phyloP scores from a whole-genome alignment of 2,797 vertebrate genomes.

The Momotus momota region DNA sequence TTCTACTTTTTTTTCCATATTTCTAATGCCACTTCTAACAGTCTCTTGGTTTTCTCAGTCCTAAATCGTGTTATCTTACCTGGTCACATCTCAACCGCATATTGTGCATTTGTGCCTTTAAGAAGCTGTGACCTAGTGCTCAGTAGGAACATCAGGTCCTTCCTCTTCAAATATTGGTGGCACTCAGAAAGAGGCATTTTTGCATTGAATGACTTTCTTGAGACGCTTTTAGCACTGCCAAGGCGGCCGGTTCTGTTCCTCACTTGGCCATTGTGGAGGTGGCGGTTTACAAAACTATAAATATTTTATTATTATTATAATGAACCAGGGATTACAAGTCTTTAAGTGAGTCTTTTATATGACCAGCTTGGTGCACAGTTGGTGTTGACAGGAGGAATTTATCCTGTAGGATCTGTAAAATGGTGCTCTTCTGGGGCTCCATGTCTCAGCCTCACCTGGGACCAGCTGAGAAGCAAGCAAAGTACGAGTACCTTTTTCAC shows the following conservation, averaged over 20 bases:
- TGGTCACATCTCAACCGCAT: not conserved
- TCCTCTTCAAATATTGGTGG: not conserved
- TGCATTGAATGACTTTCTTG: not conserved
- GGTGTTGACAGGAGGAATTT: not conserved
- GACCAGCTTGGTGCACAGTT: not conserved
- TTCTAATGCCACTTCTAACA: not conserved
- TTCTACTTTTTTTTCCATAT: not conserved
- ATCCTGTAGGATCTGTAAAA: not conserved
- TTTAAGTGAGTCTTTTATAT: not conserved
- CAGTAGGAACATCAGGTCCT: not conserved
- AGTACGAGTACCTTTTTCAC: not conserved
- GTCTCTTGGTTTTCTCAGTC: not conserved
- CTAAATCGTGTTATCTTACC: not conserved
- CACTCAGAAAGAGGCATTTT: not conserved
- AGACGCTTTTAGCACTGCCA: not conserved
- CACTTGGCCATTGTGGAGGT: accelerated
- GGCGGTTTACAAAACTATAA: not conserved
- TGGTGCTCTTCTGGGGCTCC: not conserved
- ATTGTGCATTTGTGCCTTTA: not conserved
- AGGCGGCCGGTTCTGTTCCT: not conserved
- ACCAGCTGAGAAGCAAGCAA: not conserved
- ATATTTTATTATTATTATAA: not conserved
- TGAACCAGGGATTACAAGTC: not conserved
- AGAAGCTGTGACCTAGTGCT: not conserved
- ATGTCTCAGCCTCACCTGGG: accelerated